Percentiles rank a stretch among this genome's conserved stretches.
These are phyloP conservation scores for Nomada ruficornis DNA, from an alignment of 2,888 invertebrate genomes.

Conservation along the genomic window DNA sequence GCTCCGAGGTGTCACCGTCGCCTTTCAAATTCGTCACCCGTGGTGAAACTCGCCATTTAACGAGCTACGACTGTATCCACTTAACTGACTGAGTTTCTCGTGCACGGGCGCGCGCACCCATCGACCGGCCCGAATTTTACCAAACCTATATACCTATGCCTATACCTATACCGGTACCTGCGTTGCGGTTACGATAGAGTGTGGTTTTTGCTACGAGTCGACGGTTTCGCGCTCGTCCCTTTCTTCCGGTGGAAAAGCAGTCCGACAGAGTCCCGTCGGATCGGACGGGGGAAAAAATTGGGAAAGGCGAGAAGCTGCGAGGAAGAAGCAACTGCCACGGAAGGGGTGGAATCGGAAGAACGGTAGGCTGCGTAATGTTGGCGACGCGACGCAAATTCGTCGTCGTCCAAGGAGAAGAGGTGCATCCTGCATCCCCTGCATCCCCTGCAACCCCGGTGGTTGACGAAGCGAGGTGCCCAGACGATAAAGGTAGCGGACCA, in stretches of 20 bases:
- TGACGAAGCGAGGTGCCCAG: conserved; percentile 39
- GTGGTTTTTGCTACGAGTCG: neutral
- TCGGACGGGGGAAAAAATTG: neutral
- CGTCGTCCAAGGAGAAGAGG: conserved; percentile 75
- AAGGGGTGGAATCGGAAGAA: neutral
- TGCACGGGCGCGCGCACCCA: conserved; percentile 1
- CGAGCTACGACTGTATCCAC: conserved; percentile 70
- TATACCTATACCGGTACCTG: neutral
- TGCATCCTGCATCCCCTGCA: no score
- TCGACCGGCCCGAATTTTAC: neutral
- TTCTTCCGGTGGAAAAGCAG: neutral
- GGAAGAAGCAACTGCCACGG: no score
- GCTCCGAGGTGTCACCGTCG: conserved; percentile 70
- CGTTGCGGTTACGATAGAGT: conserved; percentile 24
- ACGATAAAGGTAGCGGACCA: conserved; percentile 73
- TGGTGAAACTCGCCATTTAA: conserved; percentile 68
- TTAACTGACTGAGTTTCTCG: conserved; percentile 47
- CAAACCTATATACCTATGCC: neutral
- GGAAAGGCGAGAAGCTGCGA: neutral
- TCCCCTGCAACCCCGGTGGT: conserved; percentile 55
- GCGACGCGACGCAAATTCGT: conserved; percentile 70
- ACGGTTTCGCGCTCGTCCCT: neutral
- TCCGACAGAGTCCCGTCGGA: no score
- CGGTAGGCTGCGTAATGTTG: neutral
- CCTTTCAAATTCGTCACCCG: conserved; percentile 69